A percentile compares a stretch with the other conserved stretches of the same genome.
These are phyloP conservation scores for Eidolon helvum DNA, from an alignment of 2,113 vertebrate species.

Conservation along the genomic window DNA sequence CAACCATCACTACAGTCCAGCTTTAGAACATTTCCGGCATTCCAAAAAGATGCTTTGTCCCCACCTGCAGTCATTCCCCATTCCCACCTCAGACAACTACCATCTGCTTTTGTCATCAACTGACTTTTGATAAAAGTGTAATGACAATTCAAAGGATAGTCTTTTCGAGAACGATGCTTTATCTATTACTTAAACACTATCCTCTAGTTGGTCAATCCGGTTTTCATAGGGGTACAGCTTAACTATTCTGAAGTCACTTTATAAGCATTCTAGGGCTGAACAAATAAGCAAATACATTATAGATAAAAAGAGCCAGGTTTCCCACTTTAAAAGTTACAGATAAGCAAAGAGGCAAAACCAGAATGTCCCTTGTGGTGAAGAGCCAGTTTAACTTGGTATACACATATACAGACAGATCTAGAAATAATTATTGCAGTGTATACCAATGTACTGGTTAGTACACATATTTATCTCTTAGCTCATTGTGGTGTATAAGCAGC, in stretches of 20 bases:
- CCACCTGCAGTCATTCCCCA: background rate
- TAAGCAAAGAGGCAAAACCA: background rate
- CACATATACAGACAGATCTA: background rate
- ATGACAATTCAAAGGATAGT: background rate
- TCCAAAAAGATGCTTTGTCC: no score
- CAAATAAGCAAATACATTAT: background rate
- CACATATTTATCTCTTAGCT: background rate
- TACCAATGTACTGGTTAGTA: background rate
- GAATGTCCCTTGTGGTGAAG: background rate
- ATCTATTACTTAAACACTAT: background rate
- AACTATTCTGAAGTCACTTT: background rate
- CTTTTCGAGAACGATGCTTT: background rate
- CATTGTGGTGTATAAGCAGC: background rate
- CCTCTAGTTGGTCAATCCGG: background rate
- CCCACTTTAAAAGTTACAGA: background rate
- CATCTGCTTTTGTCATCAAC: background rate
- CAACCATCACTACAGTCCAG: background rate
- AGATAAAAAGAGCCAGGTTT: background rate
- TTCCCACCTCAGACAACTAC: background rate
- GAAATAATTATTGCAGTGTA: background rate
- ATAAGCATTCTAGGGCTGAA: background rate
- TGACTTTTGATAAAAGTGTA: background rate
- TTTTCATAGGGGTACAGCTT: background rate
- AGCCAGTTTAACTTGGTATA: background rate
- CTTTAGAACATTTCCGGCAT: background rate